Evolutionary conservation across 64 coral and sea anemone genomes (phyloP).

Genomic region (Cladopsammia gracilis): DNA sequence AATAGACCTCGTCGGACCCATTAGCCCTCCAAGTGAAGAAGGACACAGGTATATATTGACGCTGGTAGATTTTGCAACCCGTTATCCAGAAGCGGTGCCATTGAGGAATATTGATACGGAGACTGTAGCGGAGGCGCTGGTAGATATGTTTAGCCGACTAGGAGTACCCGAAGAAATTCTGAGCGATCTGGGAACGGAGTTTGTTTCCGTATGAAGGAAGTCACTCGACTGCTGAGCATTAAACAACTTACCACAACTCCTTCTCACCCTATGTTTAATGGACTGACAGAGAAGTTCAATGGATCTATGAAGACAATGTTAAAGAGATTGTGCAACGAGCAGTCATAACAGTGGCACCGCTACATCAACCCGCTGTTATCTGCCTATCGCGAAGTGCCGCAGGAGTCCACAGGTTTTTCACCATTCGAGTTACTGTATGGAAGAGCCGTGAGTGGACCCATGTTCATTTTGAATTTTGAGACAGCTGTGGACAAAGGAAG

Average conservation of each 20-base stretch:
- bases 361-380: conserved; percentile 56
- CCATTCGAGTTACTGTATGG: conserved; percentile 33
- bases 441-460: no score
- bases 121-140: no score
- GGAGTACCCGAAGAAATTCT: conserved; percentile 44
- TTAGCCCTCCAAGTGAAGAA: no score
- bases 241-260: conserved; percentile 54
- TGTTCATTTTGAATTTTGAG: no score
- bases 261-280: conserved; percentile 63
- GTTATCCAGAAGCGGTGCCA: no score
- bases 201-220: conserved; percentile 69
- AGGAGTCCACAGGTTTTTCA: conserved; percentile 53
- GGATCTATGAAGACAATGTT: conserved; percentile 60
- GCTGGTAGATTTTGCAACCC: no score
- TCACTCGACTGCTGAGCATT: conserved; percentile 43
- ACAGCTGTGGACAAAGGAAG: no score
- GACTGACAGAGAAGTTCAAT: conserved; percentile 61
- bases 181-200: conserved; percentile 35
- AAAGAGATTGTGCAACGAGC: conserved; percentile 20
- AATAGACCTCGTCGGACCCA: no score
- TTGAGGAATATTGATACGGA: conserved; percentile 33
- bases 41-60: no score
- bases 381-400: conserved; percentile 60
- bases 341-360: conserved; percentile 34
- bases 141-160: no score